These are phyloP conservation scores for Cuniculus paca DNA, from an alignment of 2,797 vertebrate species.

Conservation along the genomic window DNA sequence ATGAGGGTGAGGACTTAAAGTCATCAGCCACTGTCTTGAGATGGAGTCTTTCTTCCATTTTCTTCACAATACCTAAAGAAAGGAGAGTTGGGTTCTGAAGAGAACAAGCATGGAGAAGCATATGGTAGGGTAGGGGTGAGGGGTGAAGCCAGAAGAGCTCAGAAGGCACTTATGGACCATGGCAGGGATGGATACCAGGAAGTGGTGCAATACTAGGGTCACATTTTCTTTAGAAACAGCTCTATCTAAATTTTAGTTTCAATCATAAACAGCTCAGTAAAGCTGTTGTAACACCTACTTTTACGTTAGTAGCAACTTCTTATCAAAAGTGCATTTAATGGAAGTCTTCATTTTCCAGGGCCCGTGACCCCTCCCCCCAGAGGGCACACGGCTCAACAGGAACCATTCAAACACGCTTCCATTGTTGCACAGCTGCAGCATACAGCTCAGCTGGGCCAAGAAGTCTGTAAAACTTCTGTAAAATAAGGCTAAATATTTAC, in stretches of 20 bases:
- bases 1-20: background rate
- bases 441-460: background rate
- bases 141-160: background rate
- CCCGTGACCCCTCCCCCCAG: background rate
- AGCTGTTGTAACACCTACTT: background rate
- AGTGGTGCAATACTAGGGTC: background rate
- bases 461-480: background rate
- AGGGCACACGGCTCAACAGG: background rate
- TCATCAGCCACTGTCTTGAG: background rate
- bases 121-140: background rate
- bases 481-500: conserved; percentile 55
- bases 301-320: background rate
- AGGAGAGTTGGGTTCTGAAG: background rate
- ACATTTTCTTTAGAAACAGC: background rate
- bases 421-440: background rate
- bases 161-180: background rate
- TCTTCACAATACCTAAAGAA: background rate
- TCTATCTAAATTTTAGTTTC: conserved; percentile 1
- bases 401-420: background rate
- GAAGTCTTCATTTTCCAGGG: conserved; percentile 2
- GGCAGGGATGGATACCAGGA: background rate
- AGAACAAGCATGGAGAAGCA: background rate
- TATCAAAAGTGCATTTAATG: background rate
- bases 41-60: background rate
- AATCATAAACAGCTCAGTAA: background rate